phyloP scores from a whole-genome alignment of 2,888 invertebrate species.

The Drosophila phalerata region DNA sequence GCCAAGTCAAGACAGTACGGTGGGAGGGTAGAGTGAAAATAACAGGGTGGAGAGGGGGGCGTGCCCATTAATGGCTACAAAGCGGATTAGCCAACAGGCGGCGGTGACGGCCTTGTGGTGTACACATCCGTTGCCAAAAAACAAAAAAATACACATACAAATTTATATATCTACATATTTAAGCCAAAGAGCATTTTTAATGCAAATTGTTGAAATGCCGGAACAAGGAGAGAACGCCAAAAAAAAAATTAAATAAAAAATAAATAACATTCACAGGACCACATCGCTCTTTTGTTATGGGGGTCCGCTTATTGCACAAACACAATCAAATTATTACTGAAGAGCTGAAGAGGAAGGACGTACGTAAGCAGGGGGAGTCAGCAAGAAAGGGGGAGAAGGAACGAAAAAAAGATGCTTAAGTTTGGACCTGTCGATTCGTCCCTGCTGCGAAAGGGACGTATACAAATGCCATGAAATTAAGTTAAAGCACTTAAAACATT shows the following conservation, averaged over 20 bases:
- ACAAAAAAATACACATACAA: background rate
- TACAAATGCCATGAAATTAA: slow-evolving; percentile 65
- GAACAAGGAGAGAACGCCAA: background rate
- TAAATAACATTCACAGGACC: slow-evolving; percentile 54
- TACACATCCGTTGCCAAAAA: slow-evolving; percentile 11
- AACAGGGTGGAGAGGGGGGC: background rate
- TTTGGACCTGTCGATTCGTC: background rate
- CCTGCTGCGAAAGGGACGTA: slow-evolving; percentile 6
- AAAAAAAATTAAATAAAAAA: slow-evolving; percentile 19
- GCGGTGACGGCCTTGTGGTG: slow-evolving; percentile 42
- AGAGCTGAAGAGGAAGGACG: background rate
- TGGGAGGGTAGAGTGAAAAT: background rate
- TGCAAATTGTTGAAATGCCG: slow-evolving; percentile 57
- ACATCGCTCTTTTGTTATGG: slow-evolving; percentile 31
- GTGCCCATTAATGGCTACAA: slow-evolving; percentile 61
- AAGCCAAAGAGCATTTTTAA: slow-evolving; percentile 60
- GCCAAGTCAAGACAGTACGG: slow-evolving; percentile 9
- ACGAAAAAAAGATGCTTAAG: background rate
- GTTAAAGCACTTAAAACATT: slow-evolving; percentile 74
- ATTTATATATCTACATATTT: slow-evolving; percentile 21
- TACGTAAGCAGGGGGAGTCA: background rate
- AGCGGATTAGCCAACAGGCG: slow-evolving; percentile 62
- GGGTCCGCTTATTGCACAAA: slow-evolving; percentile 54
- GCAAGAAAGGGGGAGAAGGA: background rate
- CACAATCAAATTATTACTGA: slow-evolving; percentile 64